Evolutionary conservation across 2,888 invertebrate genomes (phyloP).

Genomic region (Cabera pusaria): DNA sequence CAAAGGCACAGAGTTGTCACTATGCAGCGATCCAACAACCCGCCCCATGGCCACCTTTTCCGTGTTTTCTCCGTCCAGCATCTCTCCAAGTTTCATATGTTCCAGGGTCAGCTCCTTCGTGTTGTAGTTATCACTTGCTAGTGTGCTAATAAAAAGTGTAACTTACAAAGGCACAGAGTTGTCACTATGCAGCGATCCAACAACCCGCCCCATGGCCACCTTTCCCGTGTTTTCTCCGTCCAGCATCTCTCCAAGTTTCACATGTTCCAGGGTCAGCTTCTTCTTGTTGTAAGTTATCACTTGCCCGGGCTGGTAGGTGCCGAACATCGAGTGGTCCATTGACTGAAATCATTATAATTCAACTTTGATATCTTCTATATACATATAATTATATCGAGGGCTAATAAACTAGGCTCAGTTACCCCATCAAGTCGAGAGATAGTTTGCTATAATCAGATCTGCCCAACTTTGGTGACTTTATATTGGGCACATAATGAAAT

Average conservation of each 20-base stretch:
- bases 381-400: too few species aligned
- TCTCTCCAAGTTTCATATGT: constrained; percentile 65
- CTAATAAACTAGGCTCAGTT: too few species aligned
- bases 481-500: too few species aligned
- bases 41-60: constrained; percentile 88
- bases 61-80: constrained; percentile 86
- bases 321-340: constrained; percentile 87
- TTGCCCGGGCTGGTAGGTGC: constrained; percentile 82
- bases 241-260: constrained; percentile 78
- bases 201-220: constrained; percentile 90
- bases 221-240: constrained; percentile 86
- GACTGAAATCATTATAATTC: constrained; percentile 77
- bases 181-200: constrained; percentile 90
- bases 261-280: constrained; percentile 51
- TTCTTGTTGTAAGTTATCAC: constrained; percentile 47
- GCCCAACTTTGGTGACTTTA: too few species aligned
- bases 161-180: constrained; percentile 91
- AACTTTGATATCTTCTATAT: too few species aligned
- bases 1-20: constrained; percentile 91
- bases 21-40: constrained; percentile 91
- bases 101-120: constrained; percentile 53
- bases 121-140: constrained; percentile 52
- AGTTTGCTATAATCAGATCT: too few species aligned
- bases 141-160: not conserved
- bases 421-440: too few species aligned